These are phyloP conservation scores for Heliocidaris erythrogramma DNA, from an alignment of 35 echinoderm and acorn worm genomes.

Conservation along the genomic window DNA sequence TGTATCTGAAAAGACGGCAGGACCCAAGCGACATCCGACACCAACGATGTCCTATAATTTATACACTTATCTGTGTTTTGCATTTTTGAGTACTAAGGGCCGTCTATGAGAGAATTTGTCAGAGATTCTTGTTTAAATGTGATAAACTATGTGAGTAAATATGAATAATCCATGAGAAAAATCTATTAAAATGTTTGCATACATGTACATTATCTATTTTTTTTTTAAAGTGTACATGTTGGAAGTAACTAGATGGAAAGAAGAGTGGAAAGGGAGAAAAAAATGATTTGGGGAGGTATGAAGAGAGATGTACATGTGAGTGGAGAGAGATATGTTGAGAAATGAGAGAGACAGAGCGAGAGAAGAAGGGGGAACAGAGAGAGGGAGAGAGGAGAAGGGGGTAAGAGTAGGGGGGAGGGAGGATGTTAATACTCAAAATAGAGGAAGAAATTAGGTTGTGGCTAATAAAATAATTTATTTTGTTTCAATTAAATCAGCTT, in stretches of 20 bases:
- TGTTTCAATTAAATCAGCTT: neutral
- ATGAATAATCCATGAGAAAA: neutral
- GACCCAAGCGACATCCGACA: no score
- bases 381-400: no score
- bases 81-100: neutral
- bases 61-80: neutral
- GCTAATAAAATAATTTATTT: neutral
- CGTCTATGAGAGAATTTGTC: neutral
- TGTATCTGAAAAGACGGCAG: no score
- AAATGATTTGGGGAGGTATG: no score
- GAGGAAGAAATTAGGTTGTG: neutral
- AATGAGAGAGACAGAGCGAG: no score
- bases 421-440: no score
- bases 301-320: no score
- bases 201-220: neutral
- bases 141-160: neutral
- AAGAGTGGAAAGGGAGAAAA: no score
- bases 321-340: no score
- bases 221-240: neutral
- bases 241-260: no score
- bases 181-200: conserved; percentile 13
- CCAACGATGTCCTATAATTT: neutral
- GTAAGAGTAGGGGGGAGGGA: no score
- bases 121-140: neutral
- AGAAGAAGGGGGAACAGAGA: no score